phyloP scores from a whole-genome alignment of 2,888 invertebrate species.

The Aricia artaxerxes region DNA sequence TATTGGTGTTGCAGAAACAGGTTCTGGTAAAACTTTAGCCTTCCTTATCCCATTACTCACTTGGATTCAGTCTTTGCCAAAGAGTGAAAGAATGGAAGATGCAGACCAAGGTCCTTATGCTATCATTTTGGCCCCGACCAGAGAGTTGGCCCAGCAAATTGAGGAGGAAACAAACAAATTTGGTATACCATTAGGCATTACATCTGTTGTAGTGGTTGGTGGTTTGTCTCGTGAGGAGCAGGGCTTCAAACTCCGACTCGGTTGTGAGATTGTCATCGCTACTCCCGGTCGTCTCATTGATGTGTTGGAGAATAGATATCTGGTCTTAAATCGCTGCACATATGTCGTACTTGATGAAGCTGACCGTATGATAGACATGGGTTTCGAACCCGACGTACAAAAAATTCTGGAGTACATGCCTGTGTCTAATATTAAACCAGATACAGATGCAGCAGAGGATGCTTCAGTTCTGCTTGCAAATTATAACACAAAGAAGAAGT shows the following conservation, averaged over 20 bases:
- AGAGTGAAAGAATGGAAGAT: constrained; percentile 94
- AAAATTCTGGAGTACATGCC: constrained; percentile 99
- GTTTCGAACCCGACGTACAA: constrained; percentile 99
- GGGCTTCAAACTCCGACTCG: constrained; percentile 96
- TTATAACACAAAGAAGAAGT: constrained; percentile 97
- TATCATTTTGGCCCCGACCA: constrained; percentile 99
- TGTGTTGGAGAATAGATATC: constrained; percentile 97
- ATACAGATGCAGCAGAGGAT: constrained; percentile 98
- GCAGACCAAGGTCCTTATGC: constrained; percentile 98
- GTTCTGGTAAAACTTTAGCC: constrained; percentile 98
- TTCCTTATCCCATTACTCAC: constrained; percentile 97
- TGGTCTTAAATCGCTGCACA: constrained; percentile 98
- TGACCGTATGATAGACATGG: constrained; percentile 99
- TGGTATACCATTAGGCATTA: constrained; percentile 94
- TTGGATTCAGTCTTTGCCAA: constrained; percentile 99
- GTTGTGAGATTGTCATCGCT: constrained; percentile 99
- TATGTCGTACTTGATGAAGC: constrained; percentile 98
- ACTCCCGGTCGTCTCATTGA: constrained; percentile 99
- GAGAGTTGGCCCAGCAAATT: constrained; percentile 99
- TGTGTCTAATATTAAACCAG: constrained; percentile 98
- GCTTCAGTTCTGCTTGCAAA: constrained; percentile 93
- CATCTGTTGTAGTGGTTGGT: constrained; percentile 99
- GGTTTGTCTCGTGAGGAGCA: constrained; percentile 98
- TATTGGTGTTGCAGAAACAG: constrained; percentile 99
- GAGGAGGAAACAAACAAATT: constrained; percentile 99